A percentile compares a stretch with the other conserved stretches of the same genome.
These are phyloP conservation scores for Okamejei kenojei DNA, from an alignment of 2,797 vertebrate genomes.

Conservation along the genomic window DNA sequence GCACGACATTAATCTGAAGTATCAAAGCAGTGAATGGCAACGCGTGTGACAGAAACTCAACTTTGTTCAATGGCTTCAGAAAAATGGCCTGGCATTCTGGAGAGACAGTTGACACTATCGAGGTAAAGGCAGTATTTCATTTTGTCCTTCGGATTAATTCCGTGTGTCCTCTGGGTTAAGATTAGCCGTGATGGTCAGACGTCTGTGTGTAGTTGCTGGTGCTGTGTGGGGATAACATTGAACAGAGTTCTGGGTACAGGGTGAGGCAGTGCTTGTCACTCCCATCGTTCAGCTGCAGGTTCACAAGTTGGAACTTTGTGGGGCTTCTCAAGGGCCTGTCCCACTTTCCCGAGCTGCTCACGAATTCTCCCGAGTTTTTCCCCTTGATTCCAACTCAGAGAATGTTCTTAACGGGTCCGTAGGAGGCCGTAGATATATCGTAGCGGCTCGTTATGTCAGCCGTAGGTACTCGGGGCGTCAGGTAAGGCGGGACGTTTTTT, in stretches of 20 bases:
- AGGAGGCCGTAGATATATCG: too few relatives aligned
- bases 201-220: neutral
- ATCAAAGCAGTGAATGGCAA: neutral
- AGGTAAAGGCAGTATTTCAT: neutral
- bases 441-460: too few relatives aligned
- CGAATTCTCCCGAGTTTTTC: too few relatives aligned
- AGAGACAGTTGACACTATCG: neutral
- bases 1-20: neutral
- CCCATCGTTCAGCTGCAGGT: neutral
- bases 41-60: neutral
- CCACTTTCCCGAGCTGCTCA: too few relatives aligned
- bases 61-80: neutral
- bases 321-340: neutral
- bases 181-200: neutral
- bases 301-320: neutral
- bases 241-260: neutral
- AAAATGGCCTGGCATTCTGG: neutral
- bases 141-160: neutral
- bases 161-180: neutral
- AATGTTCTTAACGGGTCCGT: too few relatives aligned
- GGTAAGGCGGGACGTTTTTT: too few relatives aligned
- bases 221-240: neutral
- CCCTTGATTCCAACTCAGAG: too few relatives aligned
- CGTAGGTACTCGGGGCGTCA: too few relatives aligned
- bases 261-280: neutral